Percentiles rank a stretch among this genome's conserved stretches.
phyloP scores from a whole-genome alignment of 2,113 vertebrate genomes.

The Aegithalos caudatus region DNA sequence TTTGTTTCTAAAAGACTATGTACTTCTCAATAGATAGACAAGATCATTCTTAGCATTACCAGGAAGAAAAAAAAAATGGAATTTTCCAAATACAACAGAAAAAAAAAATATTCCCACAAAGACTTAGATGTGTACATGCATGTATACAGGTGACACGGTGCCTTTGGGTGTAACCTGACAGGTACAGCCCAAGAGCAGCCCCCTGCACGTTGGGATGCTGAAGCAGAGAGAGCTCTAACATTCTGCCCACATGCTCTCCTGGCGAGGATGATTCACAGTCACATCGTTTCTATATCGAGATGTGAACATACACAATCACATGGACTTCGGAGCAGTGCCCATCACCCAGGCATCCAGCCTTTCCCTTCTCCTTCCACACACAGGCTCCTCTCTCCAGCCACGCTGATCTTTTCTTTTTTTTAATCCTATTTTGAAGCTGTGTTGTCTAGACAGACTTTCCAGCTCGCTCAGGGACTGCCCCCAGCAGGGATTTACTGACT shows the following conservation, averaged over 20 bases:
- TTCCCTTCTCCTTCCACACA: not conserved
- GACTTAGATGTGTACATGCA: not conserved
- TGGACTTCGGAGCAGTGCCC: constrained; percentile 13
- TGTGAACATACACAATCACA: constrained; percentile 40
- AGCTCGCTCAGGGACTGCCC: not conserved
- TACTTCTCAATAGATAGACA: not conserved
- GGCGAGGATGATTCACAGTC: constrained; percentile 57
- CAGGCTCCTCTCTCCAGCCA: not conserved
- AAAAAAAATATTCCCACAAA: not conserved
- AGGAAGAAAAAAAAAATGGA: not conserved
- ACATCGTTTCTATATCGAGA: constrained; percentile 57
- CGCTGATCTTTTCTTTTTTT: too few species aligned
- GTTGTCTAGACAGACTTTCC: not conserved
- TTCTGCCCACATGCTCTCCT: constrained; percentile 44
- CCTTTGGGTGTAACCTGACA: not conserved
- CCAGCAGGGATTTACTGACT: not conserved
- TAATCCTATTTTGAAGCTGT: not conserved
- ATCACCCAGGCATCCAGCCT: not conserved
- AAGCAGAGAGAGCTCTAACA: not conserved
- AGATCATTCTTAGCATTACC: not conserved
- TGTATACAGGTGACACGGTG: not conserved
- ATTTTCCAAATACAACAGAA: not conserved
- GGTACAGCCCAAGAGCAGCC: not conserved
- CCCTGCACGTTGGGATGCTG: not conserved
- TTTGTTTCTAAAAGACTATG: not conserved